Evolutionary conservation across 2,888 invertebrate genomes (phyloP).

Genomic region (Malthinus flaveolus): DNA sequence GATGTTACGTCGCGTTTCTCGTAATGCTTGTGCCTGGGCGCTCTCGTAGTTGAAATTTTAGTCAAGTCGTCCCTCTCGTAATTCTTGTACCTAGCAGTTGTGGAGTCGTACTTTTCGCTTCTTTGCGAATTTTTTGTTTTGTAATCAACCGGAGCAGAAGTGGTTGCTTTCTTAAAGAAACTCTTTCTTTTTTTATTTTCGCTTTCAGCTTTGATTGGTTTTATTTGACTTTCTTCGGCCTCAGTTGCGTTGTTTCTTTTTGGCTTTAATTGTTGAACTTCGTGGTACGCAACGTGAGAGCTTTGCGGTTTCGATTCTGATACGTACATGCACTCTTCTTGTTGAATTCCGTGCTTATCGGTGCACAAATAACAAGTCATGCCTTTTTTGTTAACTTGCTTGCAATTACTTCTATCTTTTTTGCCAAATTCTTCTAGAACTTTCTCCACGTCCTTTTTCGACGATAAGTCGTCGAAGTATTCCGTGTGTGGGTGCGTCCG

Average conservation of each 20-base stretch:
- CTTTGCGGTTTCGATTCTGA: constrained; percentile 69
- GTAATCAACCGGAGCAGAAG: constrained; percentile 20
- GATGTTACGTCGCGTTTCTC: not conserved
- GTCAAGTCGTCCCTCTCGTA: constrained; percentile 14
- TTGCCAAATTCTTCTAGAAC: constrained; percentile 73
- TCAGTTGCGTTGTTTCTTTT: constrained; percentile 50
- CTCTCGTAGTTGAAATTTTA: constrained; percentile 12
- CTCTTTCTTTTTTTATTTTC: constrained; percentile 41
- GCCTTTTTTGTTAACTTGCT: constrained; percentile 70
- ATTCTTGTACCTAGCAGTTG: constrained; percentile 1
- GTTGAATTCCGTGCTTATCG: constrained; percentile 69
- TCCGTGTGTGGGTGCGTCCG: constrained; percentile 52
- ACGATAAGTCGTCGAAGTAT: constrained; percentile 43
- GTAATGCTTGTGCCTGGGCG: not conserved
- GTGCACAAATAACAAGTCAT: constrained; percentile 78
- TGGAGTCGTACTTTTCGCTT: too few species aligned
- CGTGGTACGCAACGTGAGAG: constrained; percentile 68
- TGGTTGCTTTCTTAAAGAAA: constrained; percentile 12
- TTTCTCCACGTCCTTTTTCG: constrained; percentile 69
- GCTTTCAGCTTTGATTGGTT: constrained; percentile 46
- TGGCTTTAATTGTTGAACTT: constrained; percentile 64
- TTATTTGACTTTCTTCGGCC: constrained; percentile 33
- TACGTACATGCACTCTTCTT: constrained; percentile 80
- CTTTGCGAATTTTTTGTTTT: constrained; percentile 24
- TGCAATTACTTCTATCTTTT: constrained; percentile 73